phyloP scores from a whole-genome alignment of 2,797 vertebrate species.

The Cryptoblepharus egeriae region DNA sequence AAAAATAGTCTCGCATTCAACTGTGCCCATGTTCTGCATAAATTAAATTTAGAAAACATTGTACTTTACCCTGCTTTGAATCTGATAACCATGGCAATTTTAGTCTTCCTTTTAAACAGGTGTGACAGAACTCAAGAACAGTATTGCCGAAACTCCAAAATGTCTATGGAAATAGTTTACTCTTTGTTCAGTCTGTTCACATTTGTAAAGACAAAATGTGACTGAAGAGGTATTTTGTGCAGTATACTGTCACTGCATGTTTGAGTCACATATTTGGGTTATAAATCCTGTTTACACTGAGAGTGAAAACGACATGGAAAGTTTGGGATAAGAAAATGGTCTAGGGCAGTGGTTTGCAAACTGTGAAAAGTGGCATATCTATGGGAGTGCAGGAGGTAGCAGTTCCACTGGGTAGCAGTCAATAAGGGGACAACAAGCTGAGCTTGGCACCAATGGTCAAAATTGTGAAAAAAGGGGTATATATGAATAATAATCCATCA shows the following conservation, averaged over 20 bases:
- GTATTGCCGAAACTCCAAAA: not conserved
- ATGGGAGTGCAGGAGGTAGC: no score
- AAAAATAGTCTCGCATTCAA: not conserved
- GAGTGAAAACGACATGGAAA: not conserved
- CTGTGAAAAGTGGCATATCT: no score
- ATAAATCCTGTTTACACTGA: not conserved
- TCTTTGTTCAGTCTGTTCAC: not conserved
- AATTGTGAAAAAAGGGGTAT: no score
- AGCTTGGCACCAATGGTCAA: no score
- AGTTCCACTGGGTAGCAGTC: no score
- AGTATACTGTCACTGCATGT: not conserved
- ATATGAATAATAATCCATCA: no score
- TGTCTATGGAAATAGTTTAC: not conserved
- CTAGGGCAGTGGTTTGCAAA: no score
- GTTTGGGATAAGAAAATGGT: no score
- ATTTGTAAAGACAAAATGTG: not conserved
- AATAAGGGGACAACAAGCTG: no score
- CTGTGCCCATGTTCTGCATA: not conserved
- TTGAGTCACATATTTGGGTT: not conserved
- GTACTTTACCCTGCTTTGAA: conserved; percentile 1
- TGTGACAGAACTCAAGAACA: not conserved
- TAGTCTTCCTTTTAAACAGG: not conserved
- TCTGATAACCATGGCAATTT: not conserved
- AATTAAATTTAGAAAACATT: conserved; percentile 8
- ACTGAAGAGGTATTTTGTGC: not conserved